These are phyloP conservation scores for Conchocele bisecta DNA, from an alignment of 2,888 invertebrate genomes.

Conservation along the genomic window DNA sequence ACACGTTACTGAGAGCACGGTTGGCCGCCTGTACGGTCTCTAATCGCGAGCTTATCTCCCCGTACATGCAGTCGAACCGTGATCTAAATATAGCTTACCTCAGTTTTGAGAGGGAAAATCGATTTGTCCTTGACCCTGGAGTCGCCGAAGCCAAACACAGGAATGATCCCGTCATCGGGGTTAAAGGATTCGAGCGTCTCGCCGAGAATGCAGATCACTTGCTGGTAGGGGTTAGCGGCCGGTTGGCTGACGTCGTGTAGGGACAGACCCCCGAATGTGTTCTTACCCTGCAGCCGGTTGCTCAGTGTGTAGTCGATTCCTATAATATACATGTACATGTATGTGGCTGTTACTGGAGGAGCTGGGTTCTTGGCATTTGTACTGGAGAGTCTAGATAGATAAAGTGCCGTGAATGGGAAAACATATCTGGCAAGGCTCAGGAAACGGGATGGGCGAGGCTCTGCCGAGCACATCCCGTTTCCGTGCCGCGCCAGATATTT, in stretches of 20 bases:
- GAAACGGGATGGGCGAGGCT: too few relatives aligned
- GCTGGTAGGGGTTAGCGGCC: slow-evolving; percentile 5
- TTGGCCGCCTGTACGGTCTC: too few relatives aligned
- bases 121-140: background rate
- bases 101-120: slow-evolving; percentile 4
- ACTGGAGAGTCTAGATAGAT: too few relatives aligned
- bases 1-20: too few relatives aligned
- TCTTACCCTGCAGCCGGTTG: background rate
- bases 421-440: too few relatives aligned
- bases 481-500: too few relatives aligned
- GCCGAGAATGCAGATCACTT: slow-evolving; percentile 9
- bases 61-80: too few relatives aligned
- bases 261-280: background rate
- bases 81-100: background rate
- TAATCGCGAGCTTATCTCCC: too few relatives aligned
- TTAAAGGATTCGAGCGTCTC: slow-evolving; percentile 13
- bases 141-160: slow-evolving; percentile 4
- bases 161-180: slow-evolving; percentile 7
- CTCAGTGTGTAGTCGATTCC: slow-evolving; percentile 16
- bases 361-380: too few relatives aligned
- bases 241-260: background rate
- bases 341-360: too few relatives aligned
- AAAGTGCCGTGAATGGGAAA: too few relatives aligned
- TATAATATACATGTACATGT: background rate
- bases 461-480: too few relatives aligned